Evolutionary conservation across 2,113 vertebrate species (phyloP), one percentile per base, ranked within the genome.

Genomic region (Microtus oregoni): DNA sequence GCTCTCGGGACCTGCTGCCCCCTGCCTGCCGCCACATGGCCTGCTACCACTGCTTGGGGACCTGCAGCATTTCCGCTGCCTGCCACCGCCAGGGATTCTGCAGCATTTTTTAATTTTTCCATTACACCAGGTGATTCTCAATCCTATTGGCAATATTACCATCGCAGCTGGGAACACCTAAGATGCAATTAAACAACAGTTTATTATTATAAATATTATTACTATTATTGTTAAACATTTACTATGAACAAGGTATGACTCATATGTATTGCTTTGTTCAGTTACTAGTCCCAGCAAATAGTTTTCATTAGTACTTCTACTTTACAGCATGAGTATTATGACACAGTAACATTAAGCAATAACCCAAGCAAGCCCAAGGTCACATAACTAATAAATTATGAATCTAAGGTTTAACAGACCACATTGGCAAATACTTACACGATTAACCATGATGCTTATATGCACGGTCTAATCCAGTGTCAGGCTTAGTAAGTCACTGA

Each of bases 221-320:
- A 55, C 5, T 79, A 83, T 78, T 5, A 79, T 92, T 79, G 88
- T 47, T 78, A 91, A 95, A 52, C 24, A 78, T 75, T 86, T 92
- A 24, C 41, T 86, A 63, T 26, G 47, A 92, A 44, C 4, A 38
- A 87, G 32, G 67, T 11, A 86, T 12, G 65, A 24, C 82, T 70
- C 70, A 76, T 76, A n/a, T n/a, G 75, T 90, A 94, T 44, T 81
- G 41, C 13, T 92, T 97, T 88, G 86, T 55, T 92, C 85, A 81
- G 73, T 89, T 89, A 20, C 86, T 50, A 30, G 19, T 96, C 76
- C 92, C 5, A 67, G 70, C 14, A 73, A 65, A 92, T 83, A 76
- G 30, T 3, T 96, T 86, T 32, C 87, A 67, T 52, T 95, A 75
- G n/a, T 70, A 38, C 7, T 32, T n/a, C n/a, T n/a, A 81, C 86